These are phyloP conservation scores for Sceliomorpha sp. DNA, from an alignment of 2,888 invertebrate genomes.

Conservation along the genomic window DNA sequence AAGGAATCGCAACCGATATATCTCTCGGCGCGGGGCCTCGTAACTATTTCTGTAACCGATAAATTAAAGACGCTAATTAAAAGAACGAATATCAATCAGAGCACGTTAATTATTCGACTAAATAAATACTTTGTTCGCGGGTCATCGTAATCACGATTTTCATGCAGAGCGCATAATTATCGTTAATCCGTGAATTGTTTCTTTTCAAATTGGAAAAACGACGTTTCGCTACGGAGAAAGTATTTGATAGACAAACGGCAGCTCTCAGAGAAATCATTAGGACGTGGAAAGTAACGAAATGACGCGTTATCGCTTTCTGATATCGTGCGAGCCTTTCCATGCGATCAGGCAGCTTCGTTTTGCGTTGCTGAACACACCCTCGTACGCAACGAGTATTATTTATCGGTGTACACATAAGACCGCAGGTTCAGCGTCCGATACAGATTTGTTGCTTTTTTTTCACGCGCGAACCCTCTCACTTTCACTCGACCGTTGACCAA, in stretches of 20 bases:
- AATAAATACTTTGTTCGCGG: too few relatives aligned
- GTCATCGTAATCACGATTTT: constrained; percentile 20
- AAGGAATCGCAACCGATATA: constrained; percentile 74
- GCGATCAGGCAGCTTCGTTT: constrained; percentile 16
- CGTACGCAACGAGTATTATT: background rate
- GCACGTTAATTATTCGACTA: too few relatives aligned
- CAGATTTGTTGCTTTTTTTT: constrained; percentile 55
- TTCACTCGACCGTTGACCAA: constrained; percentile 66
- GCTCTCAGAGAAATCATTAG: constrained; percentile 54
- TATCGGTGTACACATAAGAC: background rate
- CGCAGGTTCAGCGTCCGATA: constrained; percentile 11
- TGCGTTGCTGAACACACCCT: constrained; percentile 18
- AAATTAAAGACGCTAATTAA: too few relatives aligned
- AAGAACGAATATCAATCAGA: too few relatives aligned
- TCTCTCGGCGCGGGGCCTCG: too few relatives aligned
- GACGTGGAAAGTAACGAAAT: constrained; percentile 56
- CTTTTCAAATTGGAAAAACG: constrained; percentile 33
- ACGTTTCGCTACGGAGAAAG: constrained; percentile 55
- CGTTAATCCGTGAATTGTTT: constrained; percentile 33
- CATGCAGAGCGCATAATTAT: constrained; percentile 4
- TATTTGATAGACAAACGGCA: constrained; percentile 49
- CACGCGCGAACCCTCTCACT: constrained; percentile 67
- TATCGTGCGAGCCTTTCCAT: constrained; percentile 46
- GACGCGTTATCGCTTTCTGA: constrained; percentile 57
- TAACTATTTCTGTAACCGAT: too few relatives aligned